phyloP scores from a whole-genome alignment of 2,888 invertebrate species.

The Nematopogon swammerdamellus region DNA sequence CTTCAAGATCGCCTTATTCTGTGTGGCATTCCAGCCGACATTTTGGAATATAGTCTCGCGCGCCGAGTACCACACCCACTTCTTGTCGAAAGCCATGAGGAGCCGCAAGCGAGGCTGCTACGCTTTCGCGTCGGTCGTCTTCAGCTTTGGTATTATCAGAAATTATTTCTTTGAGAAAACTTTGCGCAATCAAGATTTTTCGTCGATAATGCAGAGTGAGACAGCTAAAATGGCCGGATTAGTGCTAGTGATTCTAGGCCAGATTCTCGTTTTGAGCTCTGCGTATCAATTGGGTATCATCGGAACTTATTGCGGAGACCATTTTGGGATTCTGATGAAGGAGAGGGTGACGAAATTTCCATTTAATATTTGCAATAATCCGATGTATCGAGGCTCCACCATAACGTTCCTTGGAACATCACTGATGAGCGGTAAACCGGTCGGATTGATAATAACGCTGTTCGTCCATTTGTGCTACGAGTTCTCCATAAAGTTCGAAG shows the following conservation, averaged over 20 bases:
- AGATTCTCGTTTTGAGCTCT: conserved; percentile 10
- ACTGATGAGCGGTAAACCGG: background rate
- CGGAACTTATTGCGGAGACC: conserved; percentile 15
- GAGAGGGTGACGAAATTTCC: conserved; percentile 13
- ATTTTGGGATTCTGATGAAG: conserved; percentile 15
- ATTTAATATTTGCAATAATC: conserved; percentile 13
- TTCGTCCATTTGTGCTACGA: too few relatives aligned
- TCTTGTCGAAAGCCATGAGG: too few relatives aligned
- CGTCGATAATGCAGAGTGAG: too few relatives aligned
- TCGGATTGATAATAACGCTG: too few relatives aligned
- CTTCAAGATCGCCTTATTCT: too few relatives aligned
- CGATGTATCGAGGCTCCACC: conserved; percentile 15
- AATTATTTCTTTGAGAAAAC: conserved; percentile 13
- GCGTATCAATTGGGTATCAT: conserved; percentile 14
- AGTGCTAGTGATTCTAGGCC: conserved; percentile 6
- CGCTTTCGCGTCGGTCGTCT: too few relatives aligned
- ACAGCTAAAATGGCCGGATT: too few relatives aligned
- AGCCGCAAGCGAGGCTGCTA: too few relatives aligned
- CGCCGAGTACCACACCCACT: too few relatives aligned
- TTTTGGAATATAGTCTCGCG: too few relatives aligned
- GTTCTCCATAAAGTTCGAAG: too few relatives aligned
- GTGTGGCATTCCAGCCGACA: too few relatives aligned
- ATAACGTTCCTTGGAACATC: conserved; percentile 13
- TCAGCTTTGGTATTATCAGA: conserved; percentile 4
- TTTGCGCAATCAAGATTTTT: conserved; percentile 8